Percentiles rank a stretch among this genome's conserved stretches.
Evolutionary conservation across 2,113 vertebrate species (phyloP).

Genomic region (Macroglossus sobrinus): DNA sequence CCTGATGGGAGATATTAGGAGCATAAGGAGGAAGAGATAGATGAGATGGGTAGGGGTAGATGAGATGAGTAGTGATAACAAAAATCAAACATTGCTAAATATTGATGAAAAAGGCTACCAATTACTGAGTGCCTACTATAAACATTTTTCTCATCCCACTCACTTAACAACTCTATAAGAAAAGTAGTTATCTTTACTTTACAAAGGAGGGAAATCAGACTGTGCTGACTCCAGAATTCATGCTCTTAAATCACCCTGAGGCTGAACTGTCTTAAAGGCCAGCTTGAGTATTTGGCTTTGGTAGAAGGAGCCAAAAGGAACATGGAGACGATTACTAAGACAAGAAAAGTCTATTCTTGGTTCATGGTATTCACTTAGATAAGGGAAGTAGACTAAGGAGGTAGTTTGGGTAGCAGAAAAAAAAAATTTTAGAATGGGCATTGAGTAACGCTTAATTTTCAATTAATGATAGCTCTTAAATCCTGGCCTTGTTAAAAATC

Average conservation of each 20-base stretch:
- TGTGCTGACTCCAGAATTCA: background rate
- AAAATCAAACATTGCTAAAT: background rate
- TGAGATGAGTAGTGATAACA: background rate
- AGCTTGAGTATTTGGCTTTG: background rate
- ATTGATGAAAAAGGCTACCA: background rate
- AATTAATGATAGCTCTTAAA: background rate
- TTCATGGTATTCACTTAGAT: background rate
- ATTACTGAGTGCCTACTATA: background rate
- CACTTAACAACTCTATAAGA: background rate
- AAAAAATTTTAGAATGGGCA: background rate
- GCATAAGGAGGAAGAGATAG: background rate
- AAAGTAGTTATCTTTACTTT: background rate
- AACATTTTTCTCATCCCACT: background rate
- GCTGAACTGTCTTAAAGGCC: background rate
- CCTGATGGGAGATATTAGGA: background rate
- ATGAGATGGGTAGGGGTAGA: background rate
- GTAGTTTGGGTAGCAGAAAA: background rate
- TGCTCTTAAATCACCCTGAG: background rate
- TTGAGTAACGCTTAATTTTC: background rate
- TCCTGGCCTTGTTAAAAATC: background rate
- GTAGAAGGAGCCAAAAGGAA: background rate
- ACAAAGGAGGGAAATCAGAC: background rate
- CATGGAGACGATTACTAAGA: background rate
- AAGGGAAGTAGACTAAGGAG: background rate
- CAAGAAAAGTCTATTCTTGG: rapidly evolving